Evolutionary conservation across 2,113 vertebrate genomes (phyloP).

Genomic region (Phaethon lepturus): DNA sequence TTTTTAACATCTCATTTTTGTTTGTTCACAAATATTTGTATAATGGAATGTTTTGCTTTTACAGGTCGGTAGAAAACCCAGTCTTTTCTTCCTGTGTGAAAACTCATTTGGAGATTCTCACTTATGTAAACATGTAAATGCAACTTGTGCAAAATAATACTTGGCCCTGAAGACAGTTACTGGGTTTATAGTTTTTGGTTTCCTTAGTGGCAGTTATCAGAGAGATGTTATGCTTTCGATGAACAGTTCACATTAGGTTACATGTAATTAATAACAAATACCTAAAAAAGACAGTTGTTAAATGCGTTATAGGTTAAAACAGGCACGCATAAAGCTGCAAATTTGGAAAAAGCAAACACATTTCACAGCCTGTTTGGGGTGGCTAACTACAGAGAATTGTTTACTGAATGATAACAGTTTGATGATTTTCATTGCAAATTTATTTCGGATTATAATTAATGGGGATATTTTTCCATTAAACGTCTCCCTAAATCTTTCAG

Average conservation of each 20-base stretch:
- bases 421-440: not conserved
- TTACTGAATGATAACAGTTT: not conserved
- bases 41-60: not conserved
- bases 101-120: not conserved
- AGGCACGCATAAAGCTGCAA: not conserved
- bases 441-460: not conserved
- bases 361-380: not conserved
- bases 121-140: not conserved
- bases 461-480: not conserved
- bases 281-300: not conserved
- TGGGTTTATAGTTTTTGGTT: not conserved
- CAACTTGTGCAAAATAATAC: not conserved
- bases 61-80: rapidly evolving
- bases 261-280: not conserved
- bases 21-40: not conserved
- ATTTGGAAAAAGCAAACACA: not conserved
- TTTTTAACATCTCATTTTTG: not conserved
- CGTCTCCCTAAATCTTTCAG: not conserved
- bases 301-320: not conserved
- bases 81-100: not conserved
- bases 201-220: not conserved
- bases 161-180: not conserved
- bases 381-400: not conserved
- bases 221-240: not conserved
- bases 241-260: not conserved